These are phyloP conservation scores for Protophormia terraenovae DNA, from an alignment of 2,888 invertebrate species.

Conservation along the genomic window DNA sequence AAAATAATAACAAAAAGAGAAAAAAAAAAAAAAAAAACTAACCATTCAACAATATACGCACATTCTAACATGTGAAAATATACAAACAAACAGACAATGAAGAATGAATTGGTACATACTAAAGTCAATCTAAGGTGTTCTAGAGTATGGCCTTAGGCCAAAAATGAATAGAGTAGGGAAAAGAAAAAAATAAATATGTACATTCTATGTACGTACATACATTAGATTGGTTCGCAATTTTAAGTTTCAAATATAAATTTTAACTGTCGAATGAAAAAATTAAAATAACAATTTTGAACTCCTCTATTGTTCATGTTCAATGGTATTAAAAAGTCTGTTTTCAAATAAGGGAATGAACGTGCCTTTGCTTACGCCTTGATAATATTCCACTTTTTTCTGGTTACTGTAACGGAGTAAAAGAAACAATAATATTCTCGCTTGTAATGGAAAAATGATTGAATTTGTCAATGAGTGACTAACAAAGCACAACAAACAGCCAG, in stretches of 20 bases:
- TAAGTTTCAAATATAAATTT: no score
- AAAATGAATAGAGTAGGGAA: neutral
- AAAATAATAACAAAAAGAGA: constrained; percentile 13
- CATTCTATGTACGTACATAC: neutral
- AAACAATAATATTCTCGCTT: constrained; percentile 70
- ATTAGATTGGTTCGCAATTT: neutral
- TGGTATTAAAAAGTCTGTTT: neutral
- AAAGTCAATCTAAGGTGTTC: constrained; percentile 18
- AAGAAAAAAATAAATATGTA: neutral
- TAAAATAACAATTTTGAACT: neutral
- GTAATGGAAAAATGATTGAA: constrained; percentile 79
- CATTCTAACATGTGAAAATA: neutral
- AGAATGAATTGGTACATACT: no score
- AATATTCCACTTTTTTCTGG: constrained; percentile 4
- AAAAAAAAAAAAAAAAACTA: neutral
- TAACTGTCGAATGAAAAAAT: no score
- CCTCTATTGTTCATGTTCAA: neutral
- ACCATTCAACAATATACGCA: neutral
- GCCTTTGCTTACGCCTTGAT: constrained; percentile 39
- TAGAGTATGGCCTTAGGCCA: constrained; percentile 26
- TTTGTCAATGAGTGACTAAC: constrained; percentile 76
- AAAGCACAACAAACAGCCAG: constrained; percentile 31
- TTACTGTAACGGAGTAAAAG: constrained; percentile 48
- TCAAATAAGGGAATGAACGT: constrained; percentile 33
- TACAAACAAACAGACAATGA: neutral